Conservation (phyloP, 1,140 invertebrate species). For the Magallana angulata region DNA sequence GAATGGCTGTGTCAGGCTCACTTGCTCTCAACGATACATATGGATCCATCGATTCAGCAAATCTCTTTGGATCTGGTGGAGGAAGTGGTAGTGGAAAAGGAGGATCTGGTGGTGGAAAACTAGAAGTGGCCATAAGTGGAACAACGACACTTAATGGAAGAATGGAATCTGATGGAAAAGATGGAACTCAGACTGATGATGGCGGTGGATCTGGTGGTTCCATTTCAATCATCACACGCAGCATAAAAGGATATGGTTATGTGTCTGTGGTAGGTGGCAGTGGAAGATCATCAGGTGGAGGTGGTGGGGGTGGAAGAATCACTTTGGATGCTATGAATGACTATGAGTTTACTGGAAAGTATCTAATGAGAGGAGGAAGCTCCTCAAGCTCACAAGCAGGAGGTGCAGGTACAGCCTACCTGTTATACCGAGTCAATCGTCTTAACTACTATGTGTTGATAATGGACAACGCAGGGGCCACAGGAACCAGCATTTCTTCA, state of each 20-base stretch:
- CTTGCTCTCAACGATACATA: conserved; percentile 46
- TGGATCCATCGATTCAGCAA: conserved; percentile 60
- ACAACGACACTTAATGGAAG: conserved; percentile 63
- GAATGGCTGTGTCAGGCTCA: conserved; percentile 46
- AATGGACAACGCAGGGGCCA: conserved; percentile 61
- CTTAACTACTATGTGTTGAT: conserved; percentile 53
- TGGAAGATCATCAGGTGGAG: conserved; percentile 57
- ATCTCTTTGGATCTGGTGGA: conserved; percentile 66
- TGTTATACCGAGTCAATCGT: conserved; percentile 55
- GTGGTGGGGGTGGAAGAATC: conserved; percentile 69
- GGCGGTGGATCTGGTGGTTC: conserved; percentile 68
- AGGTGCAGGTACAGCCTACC: conserved; percentile 68
- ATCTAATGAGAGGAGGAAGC: conserved; percentile 62
- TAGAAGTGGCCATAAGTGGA: conserved; percentile 51
- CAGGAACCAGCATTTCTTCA: conserved; percentile 47
- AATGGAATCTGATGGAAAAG: conserved; percentile 61
- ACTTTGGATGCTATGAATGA: conserved; percentile 53
- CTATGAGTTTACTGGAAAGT: conserved; percentile 66
- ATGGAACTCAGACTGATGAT: conserved; percentile 60
- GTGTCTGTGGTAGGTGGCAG: conserved; percentile 60
- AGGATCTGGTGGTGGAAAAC: conserved; percentile 64
- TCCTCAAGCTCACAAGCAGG: conserved; percentile 61
- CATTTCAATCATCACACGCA: conserved; percentile 53
- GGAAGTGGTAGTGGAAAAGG: conserved; percentile 55
- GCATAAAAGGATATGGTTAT: conserved; percentile 63